Conservation (phyloP, 2,888 invertebrate genomes). For the Linnaemya vulpina region DNA sequence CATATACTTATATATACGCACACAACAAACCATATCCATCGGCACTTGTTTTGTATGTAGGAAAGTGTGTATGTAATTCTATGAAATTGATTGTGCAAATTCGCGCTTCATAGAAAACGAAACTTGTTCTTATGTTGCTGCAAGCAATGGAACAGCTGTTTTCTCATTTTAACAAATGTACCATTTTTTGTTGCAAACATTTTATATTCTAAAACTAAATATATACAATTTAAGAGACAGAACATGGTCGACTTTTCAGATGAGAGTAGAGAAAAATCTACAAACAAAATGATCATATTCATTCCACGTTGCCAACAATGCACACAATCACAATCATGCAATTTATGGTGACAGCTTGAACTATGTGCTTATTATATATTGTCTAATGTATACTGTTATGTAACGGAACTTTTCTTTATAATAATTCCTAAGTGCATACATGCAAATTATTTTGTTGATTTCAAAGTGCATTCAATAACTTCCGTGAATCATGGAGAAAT, state of each 20-base stretch:
- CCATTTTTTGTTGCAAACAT: conserved; percentile 1
- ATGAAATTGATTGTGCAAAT: conserved; percentile 45
- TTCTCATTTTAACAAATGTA: conserved; percentile 59
- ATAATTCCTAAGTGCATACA: no score
- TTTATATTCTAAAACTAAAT: background rate
- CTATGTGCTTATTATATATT: no score
- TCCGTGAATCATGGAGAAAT: no score
- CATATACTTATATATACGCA: background rate
- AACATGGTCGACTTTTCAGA: background rate
- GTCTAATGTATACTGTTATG: no score
- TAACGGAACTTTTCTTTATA: no score
- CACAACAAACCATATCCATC: conserved; percentile 13
- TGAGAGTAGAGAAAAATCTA: background rate
- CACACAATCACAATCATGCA: no score
- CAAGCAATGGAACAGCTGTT: conserved; percentile 62
- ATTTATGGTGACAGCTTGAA: no score
- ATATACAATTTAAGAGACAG: background rate
- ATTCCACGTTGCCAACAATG: no score
- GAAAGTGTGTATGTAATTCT: background rate
- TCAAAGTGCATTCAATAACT: no score
- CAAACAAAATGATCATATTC: background rate
- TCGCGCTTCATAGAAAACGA: background rate
- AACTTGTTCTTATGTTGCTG: conserved; percentile 3
- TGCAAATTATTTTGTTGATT: no score
- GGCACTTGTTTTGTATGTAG: background rate